Evolutionary conservation across 2,797 vertebrate genomes (phyloP).

Genomic region (Etheostoma perlongum): DNA sequence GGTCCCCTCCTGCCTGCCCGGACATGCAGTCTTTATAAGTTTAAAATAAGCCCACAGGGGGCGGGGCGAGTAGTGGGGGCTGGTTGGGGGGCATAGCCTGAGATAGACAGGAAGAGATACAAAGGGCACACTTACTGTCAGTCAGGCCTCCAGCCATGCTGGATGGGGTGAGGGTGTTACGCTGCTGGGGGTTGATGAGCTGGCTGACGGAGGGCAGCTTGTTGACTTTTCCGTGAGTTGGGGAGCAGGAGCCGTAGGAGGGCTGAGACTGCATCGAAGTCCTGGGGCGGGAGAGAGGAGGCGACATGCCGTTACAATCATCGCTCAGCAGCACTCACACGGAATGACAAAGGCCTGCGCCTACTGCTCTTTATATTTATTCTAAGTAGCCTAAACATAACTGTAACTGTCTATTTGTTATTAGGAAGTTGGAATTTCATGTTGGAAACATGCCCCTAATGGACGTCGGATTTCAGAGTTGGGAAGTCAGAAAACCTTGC

Average conservation of each 20-base stretch:
- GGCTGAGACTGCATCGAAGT: conserved; percentile 92
- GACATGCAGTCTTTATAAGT: conserved; percentile 60
- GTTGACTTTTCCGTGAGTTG: conserved; percentile 96
- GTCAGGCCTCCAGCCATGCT: conserved; percentile 92
- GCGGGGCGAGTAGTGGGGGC: background rate
- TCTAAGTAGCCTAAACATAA: no score
- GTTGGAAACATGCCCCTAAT: no score
- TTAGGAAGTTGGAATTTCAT: no score
- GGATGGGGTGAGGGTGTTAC: conserved; percentile 95
- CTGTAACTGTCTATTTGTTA: no score
- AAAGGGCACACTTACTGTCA: conserved; percentile 91
- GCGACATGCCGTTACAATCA: conserved; percentile 55
- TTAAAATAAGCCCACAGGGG: conserved; percentile 49
- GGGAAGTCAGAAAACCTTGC: no score
- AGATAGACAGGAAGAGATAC: conserved; percentile 54
- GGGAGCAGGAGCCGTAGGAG: conserved; percentile 91
- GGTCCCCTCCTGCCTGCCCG: conserved; percentile 57
- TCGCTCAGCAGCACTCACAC: conserved; percentile 18
- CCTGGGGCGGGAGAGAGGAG: conserved; percentile 81
- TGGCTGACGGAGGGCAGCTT: conserved; percentile 99
- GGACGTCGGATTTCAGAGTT: no score
- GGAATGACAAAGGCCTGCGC: no score
- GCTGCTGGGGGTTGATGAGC: conserved; percentile 98
- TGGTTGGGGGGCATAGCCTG: background rate
- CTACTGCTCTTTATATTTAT: no score